Evolutionary conservation across 2,888 invertebrate species (phyloP).

Genomic region (Drosophila kuntzei): DNA sequence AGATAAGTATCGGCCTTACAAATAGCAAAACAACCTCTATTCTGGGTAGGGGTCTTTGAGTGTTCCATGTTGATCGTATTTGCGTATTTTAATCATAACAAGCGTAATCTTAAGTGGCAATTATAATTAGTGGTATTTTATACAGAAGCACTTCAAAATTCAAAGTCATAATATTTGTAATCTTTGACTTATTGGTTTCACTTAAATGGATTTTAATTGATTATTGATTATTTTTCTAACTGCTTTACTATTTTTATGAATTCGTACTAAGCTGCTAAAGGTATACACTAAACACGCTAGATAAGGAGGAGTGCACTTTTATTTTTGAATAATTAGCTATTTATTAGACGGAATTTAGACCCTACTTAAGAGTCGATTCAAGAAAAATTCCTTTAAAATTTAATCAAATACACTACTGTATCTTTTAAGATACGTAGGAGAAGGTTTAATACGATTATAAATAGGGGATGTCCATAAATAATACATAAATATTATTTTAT

Average conservation of each 20-base stretch:
- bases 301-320: conserved; percentile 21
- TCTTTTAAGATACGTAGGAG: no score
- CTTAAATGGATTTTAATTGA: conserved; percentile 48
- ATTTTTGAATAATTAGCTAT: conserved; percentile 8
- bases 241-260: conserved; percentile 46
- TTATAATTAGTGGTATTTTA: conserved; percentile 24
- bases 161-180: conserved; percentile 21
- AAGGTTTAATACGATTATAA: no score
- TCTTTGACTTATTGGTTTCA: conserved; percentile 29
- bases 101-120: conserved; percentile 37
- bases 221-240: conserved; percentile 19
- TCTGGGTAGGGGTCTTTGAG: conserved; percentile 1
- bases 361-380: conserved; percentile 2
- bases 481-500: background rate
- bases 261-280: conserved; percentile 30
- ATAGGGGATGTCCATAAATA: background rate
- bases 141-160: conserved; percentile 21
- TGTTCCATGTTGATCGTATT: conserved; percentile 4
- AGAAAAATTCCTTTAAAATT: conserved; percentile 6
- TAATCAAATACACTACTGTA: background rate
- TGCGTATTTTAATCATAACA: conserved; percentile 9
- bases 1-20: background rate
- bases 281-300: background rate
- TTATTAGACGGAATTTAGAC: conserved; percentile 16
- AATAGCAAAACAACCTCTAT: background rate